A percentile compares a stretch with the other conserved stretches of the same genome.
Conservation (phyloP, 1,140 invertebrate species). For the Bombus huntii region DNA sequence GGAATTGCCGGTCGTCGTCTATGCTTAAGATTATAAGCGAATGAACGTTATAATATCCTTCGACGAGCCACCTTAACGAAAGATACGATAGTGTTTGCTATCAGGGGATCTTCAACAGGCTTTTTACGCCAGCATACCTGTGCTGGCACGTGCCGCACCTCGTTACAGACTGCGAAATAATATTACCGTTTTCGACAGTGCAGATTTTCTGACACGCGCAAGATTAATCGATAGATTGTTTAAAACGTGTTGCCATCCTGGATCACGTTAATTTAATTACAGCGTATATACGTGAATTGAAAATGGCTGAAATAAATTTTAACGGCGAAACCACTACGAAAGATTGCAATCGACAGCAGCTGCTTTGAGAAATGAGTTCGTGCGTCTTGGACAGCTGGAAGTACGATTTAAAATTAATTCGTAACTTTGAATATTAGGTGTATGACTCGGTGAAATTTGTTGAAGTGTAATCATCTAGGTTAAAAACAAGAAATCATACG, state of each 20-base stretch:
- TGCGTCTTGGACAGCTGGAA: background rate
- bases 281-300: background rate
- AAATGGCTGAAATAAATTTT: background rate
- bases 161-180: background rate
- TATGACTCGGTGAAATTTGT: background rate
- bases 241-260: background rate
- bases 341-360: background rate
- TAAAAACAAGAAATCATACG: background rate
- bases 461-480: background rate
- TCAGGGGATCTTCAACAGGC: background rate
- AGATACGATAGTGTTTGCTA: background rate
- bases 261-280: background rate
- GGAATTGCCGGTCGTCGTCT: background rate
- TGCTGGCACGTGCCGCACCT: background rate
- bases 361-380: background rate
- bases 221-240: background rate
- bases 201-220: background rate
- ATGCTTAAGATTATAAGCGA: background rate
- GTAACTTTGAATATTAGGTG: background rate
- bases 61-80: background rate
- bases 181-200: background rate
- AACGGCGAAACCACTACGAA: background rate
- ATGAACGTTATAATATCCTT: slow-evolving; percentile 2
- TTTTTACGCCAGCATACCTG: background rate
- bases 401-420: background rate